Conservation (phyloP, 1,140 invertebrate species). For the Nixonia krombeini region DNA sequence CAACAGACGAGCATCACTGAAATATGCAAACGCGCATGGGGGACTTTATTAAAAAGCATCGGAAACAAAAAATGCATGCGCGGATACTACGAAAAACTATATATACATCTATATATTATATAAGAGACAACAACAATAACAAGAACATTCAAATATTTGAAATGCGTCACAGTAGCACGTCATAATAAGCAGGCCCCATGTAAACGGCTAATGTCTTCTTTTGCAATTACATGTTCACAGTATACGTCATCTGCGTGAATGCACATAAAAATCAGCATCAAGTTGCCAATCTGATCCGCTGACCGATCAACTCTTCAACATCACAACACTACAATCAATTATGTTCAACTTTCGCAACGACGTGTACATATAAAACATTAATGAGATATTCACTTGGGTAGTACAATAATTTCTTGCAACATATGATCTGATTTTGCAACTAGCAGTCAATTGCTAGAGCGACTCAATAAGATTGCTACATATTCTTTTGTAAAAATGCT, state of each 20-base stretch:
- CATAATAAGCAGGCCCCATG: background rate
- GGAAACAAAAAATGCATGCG: conserved; percentile 21
- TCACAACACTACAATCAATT: conserved; percentile 47
- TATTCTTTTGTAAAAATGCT: no score
- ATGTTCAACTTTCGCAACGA: conserved; percentile 68
- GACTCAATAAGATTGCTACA: no score
- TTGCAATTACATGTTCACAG: conserved; percentile 70
- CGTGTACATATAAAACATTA: no score
- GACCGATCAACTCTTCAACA: conserved; percentile 59
- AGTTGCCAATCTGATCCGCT: conserved; percentile 66
- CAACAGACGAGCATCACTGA: conserved; percentile 22
- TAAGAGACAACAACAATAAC: conserved; percentile 15
- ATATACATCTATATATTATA: conserved; percentile 17
- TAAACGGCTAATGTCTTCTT: conserved; percentile 41
- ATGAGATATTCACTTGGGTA: no score
- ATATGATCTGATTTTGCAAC: no score
- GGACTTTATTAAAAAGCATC: conserved; percentile 34
- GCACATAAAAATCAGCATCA: conserved; percentile 68
- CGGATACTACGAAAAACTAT: conserved; percentile 27
- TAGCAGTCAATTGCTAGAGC: no score
- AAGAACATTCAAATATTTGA: conserved; percentile 10
- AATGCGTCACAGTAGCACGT: background rate
- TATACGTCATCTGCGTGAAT: conserved; percentile 70
- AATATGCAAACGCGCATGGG: conserved; percentile 17
- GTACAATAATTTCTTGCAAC: no score